A percentile compares a stretch with the other conserved stretches of the same genome.
These are phyloP conservation scores for Heliconius charithonia DNA, from an alignment of 2,888 invertebrate species.

Conservation along the genomic window DNA sequence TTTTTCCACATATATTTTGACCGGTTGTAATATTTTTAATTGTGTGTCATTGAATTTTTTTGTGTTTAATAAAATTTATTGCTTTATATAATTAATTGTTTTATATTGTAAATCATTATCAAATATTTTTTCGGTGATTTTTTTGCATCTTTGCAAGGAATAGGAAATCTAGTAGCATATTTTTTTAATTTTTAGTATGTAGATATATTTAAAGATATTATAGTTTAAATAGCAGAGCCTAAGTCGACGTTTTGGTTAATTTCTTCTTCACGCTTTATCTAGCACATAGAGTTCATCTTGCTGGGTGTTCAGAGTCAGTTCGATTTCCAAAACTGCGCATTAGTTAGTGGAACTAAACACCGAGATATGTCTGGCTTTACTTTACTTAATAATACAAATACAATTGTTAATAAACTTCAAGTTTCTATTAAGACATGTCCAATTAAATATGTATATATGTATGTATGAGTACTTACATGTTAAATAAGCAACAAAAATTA, in stretches of 20 bases:
- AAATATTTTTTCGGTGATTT: no score
- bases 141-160: no score
- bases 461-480: background rate
- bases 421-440: background rate
- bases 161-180: no score
- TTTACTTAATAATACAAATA: background rate
- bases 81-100: background rate
- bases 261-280: no score
- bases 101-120: background rate
- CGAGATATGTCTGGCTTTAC: background rate
- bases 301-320: no score
- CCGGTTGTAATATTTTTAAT: constrained; percentile 48
- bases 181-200: no score
- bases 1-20: constrained; percentile 52
- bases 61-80: constrained; percentile 16
- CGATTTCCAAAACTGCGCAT: no score
- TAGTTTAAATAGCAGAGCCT: no score
- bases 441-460: background rate
- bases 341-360: background rate
- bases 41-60: constrained; percentile 27
- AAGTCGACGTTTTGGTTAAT: no score
- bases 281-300: no score
- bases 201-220: no score
- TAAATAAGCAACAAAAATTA: background rate
- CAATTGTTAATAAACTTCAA: background rate